phyloP scores from a whole-genome alignment of 2,113 vertebrate genomes.

The Micronycteris hirsuta region DNA sequence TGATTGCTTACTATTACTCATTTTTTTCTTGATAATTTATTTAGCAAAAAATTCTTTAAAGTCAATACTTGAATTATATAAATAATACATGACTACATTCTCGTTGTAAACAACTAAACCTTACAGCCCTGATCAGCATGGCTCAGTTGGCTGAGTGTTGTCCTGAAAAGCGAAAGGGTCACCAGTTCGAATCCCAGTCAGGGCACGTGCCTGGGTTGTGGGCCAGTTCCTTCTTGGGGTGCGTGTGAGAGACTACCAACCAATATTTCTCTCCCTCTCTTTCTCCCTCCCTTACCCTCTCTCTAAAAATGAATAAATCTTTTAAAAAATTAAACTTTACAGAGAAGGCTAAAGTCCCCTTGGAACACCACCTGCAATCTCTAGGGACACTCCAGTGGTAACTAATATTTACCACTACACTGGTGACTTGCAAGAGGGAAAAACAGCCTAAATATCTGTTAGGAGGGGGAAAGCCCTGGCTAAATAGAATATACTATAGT shows the following conservation, averaged over 20 bases:
- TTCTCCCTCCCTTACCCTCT: too few relatives aligned
- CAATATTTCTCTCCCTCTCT: too few relatives aligned
- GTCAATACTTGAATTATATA: background rate
- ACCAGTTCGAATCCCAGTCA: too few relatives aligned
- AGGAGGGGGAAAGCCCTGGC: background rate
- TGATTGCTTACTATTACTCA: background rate
- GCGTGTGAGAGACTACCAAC: too few relatives aligned
- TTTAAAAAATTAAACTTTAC: background rate
- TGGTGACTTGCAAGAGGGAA: background rate
- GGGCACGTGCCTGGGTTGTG: too few relatives aligned
- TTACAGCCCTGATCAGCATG: background rate
- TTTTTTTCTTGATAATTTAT: conserved; percentile 16
- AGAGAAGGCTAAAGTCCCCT: background rate
- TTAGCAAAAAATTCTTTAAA: background rate
- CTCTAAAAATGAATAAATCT: too few relatives aligned
- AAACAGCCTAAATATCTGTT: background rate
- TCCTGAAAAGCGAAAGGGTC: too few relatives aligned
- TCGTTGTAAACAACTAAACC: background rate
- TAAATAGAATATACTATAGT: background rate
- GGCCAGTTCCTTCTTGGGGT: too few relatives aligned
- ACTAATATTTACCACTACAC: rapidly evolving
- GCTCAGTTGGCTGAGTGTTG: too few relatives aligned
- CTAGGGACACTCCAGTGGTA: background rate
- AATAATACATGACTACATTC: background rate
- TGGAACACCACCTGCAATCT: background rate